phyloP scores from a whole-genome alignment of 2,797 vertebrate genomes.

The Rhadinocentrus ornatus region DNA sequence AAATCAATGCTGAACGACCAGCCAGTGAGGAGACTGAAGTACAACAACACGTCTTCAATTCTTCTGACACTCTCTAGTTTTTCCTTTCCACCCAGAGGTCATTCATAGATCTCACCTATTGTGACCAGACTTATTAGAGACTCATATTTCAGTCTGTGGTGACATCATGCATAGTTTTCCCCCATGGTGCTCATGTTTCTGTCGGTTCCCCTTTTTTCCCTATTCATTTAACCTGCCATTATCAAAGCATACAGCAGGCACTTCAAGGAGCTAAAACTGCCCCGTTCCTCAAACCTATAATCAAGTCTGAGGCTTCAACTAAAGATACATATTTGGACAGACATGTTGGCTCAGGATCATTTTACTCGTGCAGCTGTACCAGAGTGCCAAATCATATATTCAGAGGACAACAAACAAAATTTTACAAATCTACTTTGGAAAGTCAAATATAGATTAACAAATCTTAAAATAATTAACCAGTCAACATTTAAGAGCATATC shows the following conservation, averaged over 20 bases:
- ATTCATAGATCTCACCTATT: slow-evolving; percentile 22
- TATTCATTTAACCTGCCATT: slow-evolving; percentile 32
- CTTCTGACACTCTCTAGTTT: slow-evolving; percentile 13
- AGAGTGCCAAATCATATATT: slow-evolving; percentile 23
- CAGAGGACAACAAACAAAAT: slow-evolving; percentile 24
- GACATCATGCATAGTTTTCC: slow-evolving; percentile 63
- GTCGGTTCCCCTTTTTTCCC: slow-evolving; percentile 42
- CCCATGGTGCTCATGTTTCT: slow-evolving; percentile 48
- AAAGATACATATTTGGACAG: slow-evolving; percentile 55
- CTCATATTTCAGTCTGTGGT: slow-evolving; percentile 60
- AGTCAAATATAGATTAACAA: slow-evolving; percentile 19
- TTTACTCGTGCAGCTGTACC: slow-evolving; percentile 29
- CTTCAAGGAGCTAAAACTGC: slow-evolving; percentile 26
- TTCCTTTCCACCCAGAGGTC: slow-evolving; percentile 11
- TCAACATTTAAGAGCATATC: background rate
- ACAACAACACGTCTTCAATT: slow-evolving; percentile 28
- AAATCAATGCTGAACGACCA: slow-evolving; percentile 58
- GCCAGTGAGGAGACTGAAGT: slow-evolving; percentile 30
- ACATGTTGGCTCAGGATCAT: slow-evolving; percentile 43
- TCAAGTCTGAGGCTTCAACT: slow-evolving; percentile 60
- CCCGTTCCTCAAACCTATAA: slow-evolving; percentile 52
- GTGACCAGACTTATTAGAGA: slow-evolving; percentile 54
- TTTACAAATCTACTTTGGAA: slow-evolving; percentile 17
- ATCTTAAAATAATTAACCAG: slow-evolving; percentile 21
- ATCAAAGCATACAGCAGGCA: slow-evolving; percentile 48